phyloP scores from a whole-genome alignment of 2,113 vertebrate species.

The Prochilodus magdalenae region DNA sequence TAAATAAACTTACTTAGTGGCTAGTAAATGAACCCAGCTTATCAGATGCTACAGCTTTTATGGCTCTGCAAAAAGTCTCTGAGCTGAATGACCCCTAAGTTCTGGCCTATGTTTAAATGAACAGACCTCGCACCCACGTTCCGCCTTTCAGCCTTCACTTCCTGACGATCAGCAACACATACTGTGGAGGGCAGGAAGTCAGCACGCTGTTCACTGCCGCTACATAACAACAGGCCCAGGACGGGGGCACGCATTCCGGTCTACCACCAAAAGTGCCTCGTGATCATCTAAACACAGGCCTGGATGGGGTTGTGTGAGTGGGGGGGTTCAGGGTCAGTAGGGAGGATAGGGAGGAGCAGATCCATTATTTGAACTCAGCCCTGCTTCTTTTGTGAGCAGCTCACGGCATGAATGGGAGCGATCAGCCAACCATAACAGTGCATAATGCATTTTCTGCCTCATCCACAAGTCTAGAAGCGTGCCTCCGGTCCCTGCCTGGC shows the following conservation, averaged over 20 bases:
- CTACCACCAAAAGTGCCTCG: conserved; percentile 49
- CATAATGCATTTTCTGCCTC: conserved; percentile 79
- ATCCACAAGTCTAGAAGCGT: conserved; percentile 80
- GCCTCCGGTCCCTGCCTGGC: conserved; percentile 68
- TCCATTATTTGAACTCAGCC: conserved; percentile 78
- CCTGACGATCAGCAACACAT: conserved; percentile 42
- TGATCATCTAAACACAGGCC: conserved; percentile 40
- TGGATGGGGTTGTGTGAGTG: background rate
- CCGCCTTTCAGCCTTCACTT: conserved; percentile 40
- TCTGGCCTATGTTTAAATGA: conserved; percentile 20
- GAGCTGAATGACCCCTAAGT: conserved; percentile 31
- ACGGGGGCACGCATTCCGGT: conserved; percentile 39
- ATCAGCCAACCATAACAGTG: conserved; percentile 79
- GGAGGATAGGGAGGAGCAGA: conserved; percentile 50
- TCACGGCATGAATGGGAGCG: conserved; percentile 74
- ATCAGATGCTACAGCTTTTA: background rate
- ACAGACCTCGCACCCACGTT: conserved; percentile 7
- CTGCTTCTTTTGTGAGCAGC: conserved; percentile 75
- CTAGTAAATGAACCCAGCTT: background rate
- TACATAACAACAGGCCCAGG: conserved; percentile 45
- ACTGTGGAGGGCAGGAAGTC: conserved; percentile 52
- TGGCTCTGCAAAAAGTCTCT: background rate
- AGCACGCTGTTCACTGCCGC: conserved; percentile 43
- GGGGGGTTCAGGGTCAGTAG: conserved; percentile 16
- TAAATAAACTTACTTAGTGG: background rate